Percentiles rank a stretch among this genome's conserved stretches.
These are phyloP conservation scores for Pseudomugil tenellus DNA, from an alignment of 2,797 vertebrate genomes.

Conservation along the genomic window DNA sequence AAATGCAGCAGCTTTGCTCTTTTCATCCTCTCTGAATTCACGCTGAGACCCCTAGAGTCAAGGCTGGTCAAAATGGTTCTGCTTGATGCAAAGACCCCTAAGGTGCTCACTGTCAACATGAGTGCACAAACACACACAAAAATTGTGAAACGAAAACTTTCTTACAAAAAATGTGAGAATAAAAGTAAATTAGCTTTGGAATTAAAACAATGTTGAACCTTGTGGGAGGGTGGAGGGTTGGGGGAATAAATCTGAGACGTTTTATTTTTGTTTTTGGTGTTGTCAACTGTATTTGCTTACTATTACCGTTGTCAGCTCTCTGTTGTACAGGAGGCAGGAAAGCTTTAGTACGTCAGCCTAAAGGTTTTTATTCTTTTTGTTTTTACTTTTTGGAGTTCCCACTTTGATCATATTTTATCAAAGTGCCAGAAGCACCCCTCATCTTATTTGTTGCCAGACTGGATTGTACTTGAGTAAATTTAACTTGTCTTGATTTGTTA, in stretches of 20 bases:
- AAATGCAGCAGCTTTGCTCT: constrained; percentile 33
- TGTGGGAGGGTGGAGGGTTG: no score
- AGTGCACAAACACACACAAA: constrained; percentile 13
- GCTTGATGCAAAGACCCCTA: constrained; percentile 58
- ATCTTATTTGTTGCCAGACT: constrained; percentile 2
- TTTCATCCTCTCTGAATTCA: constrained; percentile 50
- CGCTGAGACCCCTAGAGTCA: constrained; percentile 44
- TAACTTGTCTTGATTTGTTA: constrained; percentile 12
- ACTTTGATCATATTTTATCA: constrained; percentile 11
- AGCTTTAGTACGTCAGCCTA: neutral
- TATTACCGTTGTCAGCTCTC: constrained; percentile 4
- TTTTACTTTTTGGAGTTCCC: neutral
- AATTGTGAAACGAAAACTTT: constrained; percentile 20
- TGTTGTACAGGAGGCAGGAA: neutral
- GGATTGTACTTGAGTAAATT: constrained; percentile 13
- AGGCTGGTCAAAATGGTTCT: constrained; percentile 64
- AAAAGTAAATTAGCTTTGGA: neutral
- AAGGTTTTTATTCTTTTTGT: neutral
- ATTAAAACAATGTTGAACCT: constrained; percentile 3
- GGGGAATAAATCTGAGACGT: neutral
- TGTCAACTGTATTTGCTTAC: neutral
- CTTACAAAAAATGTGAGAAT: neutral
- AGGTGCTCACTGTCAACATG: constrained; percentile 52
- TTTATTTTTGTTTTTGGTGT: neutral
- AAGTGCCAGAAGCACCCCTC: neutral